A percentile compares a stretch with the other conserved stretches of the same genome.
phyloP scores from a whole-genome alignment of 37 sponge, comb jelly and placozoan genomes.

The Corticium candelabrum region DNA sequence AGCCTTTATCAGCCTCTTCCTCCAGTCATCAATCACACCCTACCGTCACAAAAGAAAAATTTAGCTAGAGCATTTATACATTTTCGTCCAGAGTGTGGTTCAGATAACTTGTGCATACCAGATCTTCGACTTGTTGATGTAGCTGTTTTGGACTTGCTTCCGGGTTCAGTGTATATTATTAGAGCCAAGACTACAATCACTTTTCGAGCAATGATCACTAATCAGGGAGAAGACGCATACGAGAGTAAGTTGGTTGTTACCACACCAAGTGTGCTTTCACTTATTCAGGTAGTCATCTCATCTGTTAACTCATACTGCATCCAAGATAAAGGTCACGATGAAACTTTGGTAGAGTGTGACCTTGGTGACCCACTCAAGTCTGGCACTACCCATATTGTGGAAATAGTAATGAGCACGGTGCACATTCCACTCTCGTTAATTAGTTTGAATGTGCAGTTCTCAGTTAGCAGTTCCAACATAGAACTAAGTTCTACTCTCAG shows the following conservation, averaged over 20 bases:
- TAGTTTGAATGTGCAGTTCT: background rate
- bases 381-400: background rate
- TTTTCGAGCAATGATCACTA: background rate
- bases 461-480: constrained; percentile 27
- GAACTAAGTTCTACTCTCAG: background rate
- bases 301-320: background rate
- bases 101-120: constrained; percentile 3
- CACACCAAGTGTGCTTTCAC: background rate
- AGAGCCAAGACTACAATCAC: background rate
- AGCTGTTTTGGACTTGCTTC: background rate
- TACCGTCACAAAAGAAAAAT: too few species aligned
- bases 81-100: constrained; percentile 9
- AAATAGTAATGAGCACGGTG: constrained; percentile 1
- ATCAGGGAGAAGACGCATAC: constrained; percentile 11
- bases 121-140: background rate
- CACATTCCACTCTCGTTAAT: constrained; percentile 15
- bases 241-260: background rate
- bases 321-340: background rate
- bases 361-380: background rate
- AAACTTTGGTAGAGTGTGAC: background rate
- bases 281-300: background rate
- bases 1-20: background rate
- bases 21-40: background rate
- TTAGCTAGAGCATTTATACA: constrained; percentile 10
- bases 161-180: background rate